phyloP scores from a whole-genome alignment of 2,888 invertebrate genomes.

The Schizotus pectinicornis region DNA sequence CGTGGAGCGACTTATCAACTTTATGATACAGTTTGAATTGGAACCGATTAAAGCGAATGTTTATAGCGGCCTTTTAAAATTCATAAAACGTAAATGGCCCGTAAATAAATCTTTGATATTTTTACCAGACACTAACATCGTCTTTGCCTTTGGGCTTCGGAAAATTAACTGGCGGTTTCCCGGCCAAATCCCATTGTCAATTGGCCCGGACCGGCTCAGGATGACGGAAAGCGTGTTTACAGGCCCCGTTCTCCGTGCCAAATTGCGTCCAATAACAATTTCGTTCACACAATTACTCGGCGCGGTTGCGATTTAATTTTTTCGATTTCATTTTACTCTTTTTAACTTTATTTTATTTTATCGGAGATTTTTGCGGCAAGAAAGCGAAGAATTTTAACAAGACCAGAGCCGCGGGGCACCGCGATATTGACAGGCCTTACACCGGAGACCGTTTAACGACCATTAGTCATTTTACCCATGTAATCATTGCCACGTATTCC shows the following conservation, averaged over 20 bases:
- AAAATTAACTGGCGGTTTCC: neutral
- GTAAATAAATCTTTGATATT: conserved; percentile 14
- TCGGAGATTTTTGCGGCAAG: conserved; percentile 35
- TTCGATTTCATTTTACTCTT: conserved; percentile 17
- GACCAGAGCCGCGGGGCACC: conserved; percentile 35
- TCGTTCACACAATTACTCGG: conserved; percentile 22
- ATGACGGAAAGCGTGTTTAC: conserved; percentile 18
- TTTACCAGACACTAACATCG: conserved; percentile 14
- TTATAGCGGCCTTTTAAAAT: conserved; percentile 25
- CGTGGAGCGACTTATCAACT: conserved; percentile 16
- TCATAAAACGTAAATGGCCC: conserved; percentile 21
- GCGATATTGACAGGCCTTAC: conserved; percentile 34
- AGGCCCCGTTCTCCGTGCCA: conserved; percentile 23
- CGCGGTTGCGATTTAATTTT: conserved; percentile 26
- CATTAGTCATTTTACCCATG: conserved; percentile 44
- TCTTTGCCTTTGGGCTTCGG: conserved; percentile 1
- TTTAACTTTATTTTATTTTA: conserved; percentile 19
- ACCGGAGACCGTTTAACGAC: conserved; percentile 39
- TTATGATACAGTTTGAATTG: conserved; percentile 24
- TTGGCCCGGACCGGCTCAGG: conserved; percentile 1
- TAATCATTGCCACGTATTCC: conserved; percentile 40
- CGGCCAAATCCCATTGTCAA: conserved; percentile 8
- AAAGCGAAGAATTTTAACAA: conserved; percentile 43
- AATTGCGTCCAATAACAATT: conserved; percentile 27
- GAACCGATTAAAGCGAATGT: conserved; percentile 24